These are phyloP conservation scores for Sebastes matsubarae DNA, from an alignment of 2,797 vertebrate species.

Conservation along the genomic window DNA sequence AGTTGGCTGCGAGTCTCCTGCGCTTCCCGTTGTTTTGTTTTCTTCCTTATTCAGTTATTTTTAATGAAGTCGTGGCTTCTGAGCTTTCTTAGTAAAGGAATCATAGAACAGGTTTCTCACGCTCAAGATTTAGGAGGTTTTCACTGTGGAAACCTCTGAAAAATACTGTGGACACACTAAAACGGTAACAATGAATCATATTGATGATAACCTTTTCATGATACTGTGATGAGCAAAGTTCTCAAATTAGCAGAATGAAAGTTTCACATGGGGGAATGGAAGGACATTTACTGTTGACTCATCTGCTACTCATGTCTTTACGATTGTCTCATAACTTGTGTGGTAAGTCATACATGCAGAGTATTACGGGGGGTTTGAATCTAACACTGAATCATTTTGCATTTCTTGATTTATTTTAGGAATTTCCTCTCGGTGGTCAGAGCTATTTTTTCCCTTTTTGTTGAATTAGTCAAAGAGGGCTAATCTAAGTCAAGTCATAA, in stretches of 20 bases:
- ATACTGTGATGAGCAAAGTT: neutral
- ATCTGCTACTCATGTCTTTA: constrained; percentile 15
- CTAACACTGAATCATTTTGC: constrained; percentile 8
- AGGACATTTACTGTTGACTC: constrained; percentile 19
- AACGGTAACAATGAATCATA: neutral
- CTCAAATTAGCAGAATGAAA: constrained; percentile 9
- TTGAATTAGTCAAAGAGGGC: neutral
- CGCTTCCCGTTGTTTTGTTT: neutral
- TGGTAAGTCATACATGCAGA: neutral
- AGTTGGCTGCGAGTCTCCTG: neutral
- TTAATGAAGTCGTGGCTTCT: constrained; percentile 6
- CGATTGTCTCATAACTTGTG: constrained; percentile 7
- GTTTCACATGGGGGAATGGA: constrained; percentile 11
- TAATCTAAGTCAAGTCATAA: neutral
- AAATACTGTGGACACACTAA: neutral
- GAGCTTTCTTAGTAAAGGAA: neutral
- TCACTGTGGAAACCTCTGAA: neutral
- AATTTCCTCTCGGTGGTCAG: constrained; percentile 1
- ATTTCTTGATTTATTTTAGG: neutral
- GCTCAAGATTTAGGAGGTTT: neutral
- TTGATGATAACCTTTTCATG: neutral
- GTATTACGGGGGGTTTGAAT: neutral
- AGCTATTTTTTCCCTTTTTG: neutral
- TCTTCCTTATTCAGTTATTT: constrained; percentile 25
- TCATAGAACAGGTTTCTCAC: neutral